phyloP scores from a whole-genome alignment of 92 coral and sea anemone genomes.

The Virgularia gustaviana region DNA sequence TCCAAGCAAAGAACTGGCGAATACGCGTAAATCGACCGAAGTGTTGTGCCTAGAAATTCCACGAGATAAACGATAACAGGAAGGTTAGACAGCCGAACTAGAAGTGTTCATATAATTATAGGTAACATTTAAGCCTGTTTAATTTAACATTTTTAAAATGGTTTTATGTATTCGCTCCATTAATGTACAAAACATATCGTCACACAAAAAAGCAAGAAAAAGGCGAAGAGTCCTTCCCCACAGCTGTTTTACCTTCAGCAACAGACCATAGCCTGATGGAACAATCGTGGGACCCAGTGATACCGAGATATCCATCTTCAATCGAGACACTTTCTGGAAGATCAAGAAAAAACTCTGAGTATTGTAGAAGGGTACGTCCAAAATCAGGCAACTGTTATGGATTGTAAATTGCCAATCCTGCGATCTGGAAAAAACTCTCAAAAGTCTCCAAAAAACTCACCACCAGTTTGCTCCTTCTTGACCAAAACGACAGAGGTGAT shows the following conservation, averaged over 20 bases:
- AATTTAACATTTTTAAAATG: too few species aligned
- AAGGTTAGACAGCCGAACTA: too few species aligned
- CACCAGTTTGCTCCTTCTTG: slow-evolving; percentile 38
- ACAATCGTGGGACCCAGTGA: slow-evolving; percentile 93
- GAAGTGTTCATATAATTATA: too few species aligned
- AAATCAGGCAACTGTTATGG: too few species aligned
- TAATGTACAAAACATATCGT: background rate
- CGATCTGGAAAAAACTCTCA: background rate
- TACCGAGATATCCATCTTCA: slow-evolving; percentile 62
- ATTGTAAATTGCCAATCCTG: background rate
- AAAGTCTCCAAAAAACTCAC: background rate
- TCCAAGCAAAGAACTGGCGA: slow-evolving; percentile 91
- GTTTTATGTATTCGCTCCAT: too few species aligned
- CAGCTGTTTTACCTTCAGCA: slow-evolving; percentile 78
- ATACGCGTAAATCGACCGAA: slow-evolving; percentile 80
- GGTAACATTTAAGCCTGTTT: too few species aligned
- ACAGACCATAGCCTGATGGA: slow-evolving; percentile 92
- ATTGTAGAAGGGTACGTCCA: too few species aligned
- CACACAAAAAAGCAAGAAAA: background rate
- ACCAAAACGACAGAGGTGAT: slow-evolving; percentile 84
- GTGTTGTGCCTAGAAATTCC: slow-evolving; percentile 74
- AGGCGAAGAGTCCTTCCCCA: slow-evolving; percentile 8
- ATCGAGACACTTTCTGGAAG: slow-evolving; percentile 39
- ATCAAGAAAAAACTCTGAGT: too few species aligned
- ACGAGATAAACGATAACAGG: too few species aligned